Evolutionary conservation across 2,113 vertebrate genomes (phyloP), one percentile per base, ranked within the genome.

Genomic region (Chaetura pelagica): DNA sequence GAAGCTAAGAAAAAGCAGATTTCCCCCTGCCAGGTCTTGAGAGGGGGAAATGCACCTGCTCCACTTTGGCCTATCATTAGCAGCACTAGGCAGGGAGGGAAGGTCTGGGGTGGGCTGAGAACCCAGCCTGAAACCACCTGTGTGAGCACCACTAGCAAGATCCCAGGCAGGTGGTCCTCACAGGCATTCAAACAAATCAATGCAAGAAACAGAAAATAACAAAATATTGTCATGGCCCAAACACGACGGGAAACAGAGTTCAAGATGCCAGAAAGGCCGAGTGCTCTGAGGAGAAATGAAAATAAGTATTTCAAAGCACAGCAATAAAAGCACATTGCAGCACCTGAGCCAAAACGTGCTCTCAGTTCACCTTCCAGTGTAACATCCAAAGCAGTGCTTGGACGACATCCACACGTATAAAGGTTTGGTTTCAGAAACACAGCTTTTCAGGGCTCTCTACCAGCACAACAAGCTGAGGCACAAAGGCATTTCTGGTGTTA

Each of bases 301-400:
- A 94, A 90, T 85, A 77, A 42, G 54, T 3, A 92, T 92, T 96
- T 96, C 96, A 94, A 94, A 95, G 93, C 82, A 49, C 15, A 67
- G 86, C 58, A 89, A 86, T 78, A 79, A 96, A 96, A 89, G 83
- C 83, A 86, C 61, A 29, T 82, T 77, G 61, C 57, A 84, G 64
- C 73, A 86, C 73, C 73, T 84, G 73, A 95, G 93, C 86, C 93
- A 92, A 96, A 92, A 75, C 0, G 7, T 51, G 66, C 69, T 94
- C 92, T 96, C 80, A 89, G 88, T 95, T 93, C 94, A 95, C 88
- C 88, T 94, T 92, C 94, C 90, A 91, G 27, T 26, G 78, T 88
- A 88, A 93, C 79, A 96, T 73, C 82, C 78, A 87, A 79, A 89
- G 73, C 82, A 89, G 73, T 1, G 14, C 71, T 82, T 96, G 94